phyloP scores from a whole-genome alignment of 2,888 invertebrate species.

The Strigamia crassipes region DNA sequence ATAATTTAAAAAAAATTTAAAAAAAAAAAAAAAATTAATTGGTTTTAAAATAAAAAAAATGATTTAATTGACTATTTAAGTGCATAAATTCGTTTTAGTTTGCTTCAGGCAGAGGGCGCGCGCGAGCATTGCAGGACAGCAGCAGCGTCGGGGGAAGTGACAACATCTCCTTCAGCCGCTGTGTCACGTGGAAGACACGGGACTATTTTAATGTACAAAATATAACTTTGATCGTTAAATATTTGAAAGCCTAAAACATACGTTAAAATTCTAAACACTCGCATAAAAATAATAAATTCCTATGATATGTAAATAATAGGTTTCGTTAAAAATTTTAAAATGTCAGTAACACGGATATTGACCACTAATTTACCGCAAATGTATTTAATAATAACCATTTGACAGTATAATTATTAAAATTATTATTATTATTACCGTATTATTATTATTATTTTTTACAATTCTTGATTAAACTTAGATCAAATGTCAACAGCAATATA shows the following conservation, averaged over 20 bases:
- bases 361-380: not conserved
- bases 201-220: slow-evolving; percentile 5
- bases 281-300: slow-evolving; percentile 44
- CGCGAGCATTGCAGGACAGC: slow-evolving; percentile 18
- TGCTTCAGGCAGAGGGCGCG: slow-evolving; percentile 28
- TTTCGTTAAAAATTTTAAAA: not conserved
- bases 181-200: slow-evolving; percentile 1
- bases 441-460: not conserved
- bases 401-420: not conserved
- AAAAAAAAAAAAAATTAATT: not conserved
- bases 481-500: slow-evolving; percentile 28
- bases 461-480: slow-evolving; percentile 4
- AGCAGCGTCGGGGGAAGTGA: not conserved
- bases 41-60: not conserved
- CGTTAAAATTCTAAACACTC: slow-evolving; percentile 25
- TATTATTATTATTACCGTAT: too few relatives aligned
- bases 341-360: not conserved
- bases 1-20: not conserved
- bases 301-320: slow-evolving; percentile 16
- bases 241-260: slow-evolving; percentile 35
- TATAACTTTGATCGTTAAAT: slow-evolving; percentile 13
- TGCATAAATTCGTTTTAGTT: not conserved
- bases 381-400: not conserved
- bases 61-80: not conserved
- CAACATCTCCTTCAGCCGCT: not conserved